Evolutionary conservation across 2,797 vertebrate genomes (phyloP), one percentile per base, ranked within the genome.

Genomic region (Anomalospiza imberbis): DNA sequence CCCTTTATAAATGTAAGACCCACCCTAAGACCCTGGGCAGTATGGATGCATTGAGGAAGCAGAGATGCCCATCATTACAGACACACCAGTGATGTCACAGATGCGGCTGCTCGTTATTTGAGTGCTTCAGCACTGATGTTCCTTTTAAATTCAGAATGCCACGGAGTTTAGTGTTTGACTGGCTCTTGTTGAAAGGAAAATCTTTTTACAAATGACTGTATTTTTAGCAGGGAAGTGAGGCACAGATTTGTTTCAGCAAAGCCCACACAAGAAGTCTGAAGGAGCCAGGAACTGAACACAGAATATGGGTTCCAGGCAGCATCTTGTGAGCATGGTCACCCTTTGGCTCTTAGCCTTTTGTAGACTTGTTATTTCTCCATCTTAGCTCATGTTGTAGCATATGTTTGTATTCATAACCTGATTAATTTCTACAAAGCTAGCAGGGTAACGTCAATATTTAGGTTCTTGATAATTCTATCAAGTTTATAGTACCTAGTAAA

Each of bases 381-480:
- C 48, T 66, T 63, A 66, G 40, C 18, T 91, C 17, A 60, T 55
- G 21, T 71, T 63, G 32, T 57, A 7, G 25, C 42, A 24, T 21
- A n/a, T 19, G 4, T 44, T 51, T 83, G 51, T n/a, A n/a, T 76
- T 62, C 83, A 68, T 70, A 62, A 91, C 6, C 21, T 29, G 63
- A 61, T 42, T 74, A 1, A 58, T 58, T 82, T 81, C 40, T 89
- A 47, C 57, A 85, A 82, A 93, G 18, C 14, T 78, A 73, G 13
- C 34, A 87, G 57, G 19, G 28, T 45, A 91, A 77, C 60, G 22
- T 66, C 51, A 89, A 53, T 70, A 71, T 82, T 81, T 80, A 76
- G 31, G 53, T 91, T 94, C 53, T 88, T 83, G 25, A 42, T 73
- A 87, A 89, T 86, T 86, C 50, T 77, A 36, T 83, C 31, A 89